Conservation (phyloP, 2,888 invertebrate genomes). For the Patella ulyssiponensis region DNA sequence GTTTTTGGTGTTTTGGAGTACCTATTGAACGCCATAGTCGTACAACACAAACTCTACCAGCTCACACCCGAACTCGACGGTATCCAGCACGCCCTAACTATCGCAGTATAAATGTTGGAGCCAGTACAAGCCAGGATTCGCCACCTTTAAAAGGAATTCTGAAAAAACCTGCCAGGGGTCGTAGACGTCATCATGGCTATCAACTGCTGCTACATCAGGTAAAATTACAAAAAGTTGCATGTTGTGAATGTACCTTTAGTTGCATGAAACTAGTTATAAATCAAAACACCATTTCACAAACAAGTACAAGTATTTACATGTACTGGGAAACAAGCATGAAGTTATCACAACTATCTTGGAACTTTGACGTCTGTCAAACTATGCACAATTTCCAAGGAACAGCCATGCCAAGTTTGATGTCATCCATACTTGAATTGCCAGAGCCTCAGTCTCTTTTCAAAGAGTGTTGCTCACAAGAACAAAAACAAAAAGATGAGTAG, state of each 20-base stretch:
- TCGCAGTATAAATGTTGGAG: neutral
- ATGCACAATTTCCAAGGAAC: no score
- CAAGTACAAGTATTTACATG: no score
- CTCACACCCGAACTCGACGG: neutral
- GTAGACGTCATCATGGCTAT: neutral
- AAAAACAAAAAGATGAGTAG: no score
- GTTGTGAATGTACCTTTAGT: neutral
- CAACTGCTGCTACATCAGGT: constrained; percentile 5
- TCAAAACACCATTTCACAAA: no score
- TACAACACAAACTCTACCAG: neutral
- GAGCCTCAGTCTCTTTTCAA: no score
- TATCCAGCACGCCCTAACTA: neutral
- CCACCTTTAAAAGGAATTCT: constrained; percentile 1
- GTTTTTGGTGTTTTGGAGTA: constrained; percentile 12
- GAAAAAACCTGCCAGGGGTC: neutral
- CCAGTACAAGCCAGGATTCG: neutral
- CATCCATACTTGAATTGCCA: no score
- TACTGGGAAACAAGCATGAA: no score
- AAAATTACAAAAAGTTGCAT: neutral
- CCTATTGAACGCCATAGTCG: neutral
- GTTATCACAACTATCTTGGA: no score
- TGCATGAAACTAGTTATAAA: no score
- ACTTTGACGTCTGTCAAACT: no score
- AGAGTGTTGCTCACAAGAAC: no score
- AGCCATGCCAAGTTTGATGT: no score